Evolutionary conservation across 2,888 invertebrate species (phyloP).

Genomic region (Apoda limacodes): DNA sequence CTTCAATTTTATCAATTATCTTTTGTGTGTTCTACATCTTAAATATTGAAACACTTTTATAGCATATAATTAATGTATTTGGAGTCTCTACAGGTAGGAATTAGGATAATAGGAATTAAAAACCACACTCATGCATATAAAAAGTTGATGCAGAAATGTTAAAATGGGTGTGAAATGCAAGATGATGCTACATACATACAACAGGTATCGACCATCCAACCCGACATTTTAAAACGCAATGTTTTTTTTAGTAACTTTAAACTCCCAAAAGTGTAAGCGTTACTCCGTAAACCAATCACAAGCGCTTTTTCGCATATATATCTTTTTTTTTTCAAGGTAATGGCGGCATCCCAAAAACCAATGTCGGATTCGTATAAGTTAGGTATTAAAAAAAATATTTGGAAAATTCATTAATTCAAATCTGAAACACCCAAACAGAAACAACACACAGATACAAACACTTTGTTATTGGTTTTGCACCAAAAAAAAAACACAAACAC

Average conservation of each 20-base stretch:
- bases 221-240: constrained; percentile 46
- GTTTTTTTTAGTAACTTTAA: constrained; percentile 16
- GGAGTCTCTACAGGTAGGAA: too few relatives aligned
- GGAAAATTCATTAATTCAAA: constrained; percentile 6
- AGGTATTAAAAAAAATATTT: constrained; percentile 6
- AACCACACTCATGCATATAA: constrained; percentile 68
- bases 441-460: constrained; percentile 14
- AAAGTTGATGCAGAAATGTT: constrained; percentile 28
- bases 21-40: too few relatives aligned
- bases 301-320: constrained; percentile 33
- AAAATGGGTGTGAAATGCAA: constrained; percentile 20
- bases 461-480: constrained; percentile 13
- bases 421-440: constrained; percentile 7
- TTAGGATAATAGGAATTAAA: too few relatives aligned
- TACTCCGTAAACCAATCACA: constrained; percentile 67
- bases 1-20: too few relatives aligned
- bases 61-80: too few relatives aligned
- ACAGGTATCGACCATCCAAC: constrained; percentile 41
- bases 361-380: constrained; percentile 55
- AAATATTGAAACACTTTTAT: too few relatives aligned
- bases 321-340: constrained; percentile 35
- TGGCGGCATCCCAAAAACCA: constrained; percentile 59
- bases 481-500: constrained; percentile 23
- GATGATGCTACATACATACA: constrained; percentile 31
- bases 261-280: constrained; percentile 41